phyloP scores from a whole-genome alignment of 1,140 invertebrate genomes.

The Drosophila seguyi region DNA sequence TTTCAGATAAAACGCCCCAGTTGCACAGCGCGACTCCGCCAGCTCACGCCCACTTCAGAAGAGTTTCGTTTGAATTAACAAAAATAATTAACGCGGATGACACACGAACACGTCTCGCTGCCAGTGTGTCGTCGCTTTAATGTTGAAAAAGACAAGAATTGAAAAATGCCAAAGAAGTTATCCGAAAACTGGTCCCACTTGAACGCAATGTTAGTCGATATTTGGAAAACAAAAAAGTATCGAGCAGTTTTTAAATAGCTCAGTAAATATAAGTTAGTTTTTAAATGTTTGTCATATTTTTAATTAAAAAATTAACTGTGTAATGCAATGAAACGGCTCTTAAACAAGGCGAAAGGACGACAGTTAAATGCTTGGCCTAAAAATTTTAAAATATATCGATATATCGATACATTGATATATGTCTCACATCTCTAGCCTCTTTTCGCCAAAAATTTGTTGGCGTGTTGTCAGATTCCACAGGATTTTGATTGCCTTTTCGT shows the following conservation, averaged over 20 bases:
- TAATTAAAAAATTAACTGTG: not conserved
- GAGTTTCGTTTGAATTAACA: conserved; percentile 61
- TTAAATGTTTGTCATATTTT: not conserved
- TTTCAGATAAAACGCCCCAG: conserved; percentile 3
- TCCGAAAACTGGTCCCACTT: not conserved
- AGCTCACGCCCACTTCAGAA: conserved; percentile 42
- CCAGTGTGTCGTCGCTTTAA: conserved; percentile 13
- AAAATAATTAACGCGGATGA: conserved; percentile 76
- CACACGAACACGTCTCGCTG: conserved; percentile 60
- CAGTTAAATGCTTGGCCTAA: not conserved
- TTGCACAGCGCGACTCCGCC: conserved; percentile 11
- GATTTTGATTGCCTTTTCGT: conserved; percentile 41
- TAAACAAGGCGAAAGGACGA: not conserved
- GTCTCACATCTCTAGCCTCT: conserved; percentile 9
- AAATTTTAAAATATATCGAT: not conserved
- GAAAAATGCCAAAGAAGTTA: not conserved
- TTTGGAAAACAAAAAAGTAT: not conserved
- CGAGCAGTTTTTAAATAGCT: not conserved
- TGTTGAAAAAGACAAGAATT: not conserved
- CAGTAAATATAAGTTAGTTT: not conserved
- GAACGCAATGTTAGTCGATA: not conserved
- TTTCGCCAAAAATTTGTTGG: conserved; percentile 78
- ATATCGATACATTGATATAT: not conserved
- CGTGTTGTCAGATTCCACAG: conserved; percentile 71
- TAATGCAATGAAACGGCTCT: too few relatives aligned